Evolutionary conservation across 2,888 invertebrate genomes (phyloP), one percentile per base, ranked within the genome.

Genomic region (Heliconius aoede): DNA sequence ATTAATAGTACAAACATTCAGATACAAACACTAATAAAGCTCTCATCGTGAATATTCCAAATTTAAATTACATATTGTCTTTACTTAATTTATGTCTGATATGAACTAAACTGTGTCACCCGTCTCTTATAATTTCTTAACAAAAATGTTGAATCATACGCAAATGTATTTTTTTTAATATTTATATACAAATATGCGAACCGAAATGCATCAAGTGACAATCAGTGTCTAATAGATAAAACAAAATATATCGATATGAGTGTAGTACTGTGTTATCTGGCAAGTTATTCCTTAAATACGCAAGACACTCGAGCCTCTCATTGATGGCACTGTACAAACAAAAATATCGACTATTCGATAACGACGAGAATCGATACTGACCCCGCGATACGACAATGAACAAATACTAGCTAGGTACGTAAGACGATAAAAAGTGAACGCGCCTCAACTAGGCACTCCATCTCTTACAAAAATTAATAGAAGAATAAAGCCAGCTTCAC

Each of bases 201-300:
- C n/a, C 2, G 28, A 46, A 69, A n/a, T 0, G 3, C 69, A 69
- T 51, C 55, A 69, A 71, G 74, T 78, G 28, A 62, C 79, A 78
- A 79, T 80, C 74, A 75, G 77, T 71, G 65, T 74, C 76, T 78
- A 80, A 81, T 81, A 80, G 83, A 87, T 92, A 91, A 61, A 46
- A 24, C 24, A 55, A 28, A 76, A 92, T 92, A 92, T 92, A 90
- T 88, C 85, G 90, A 84, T 86, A 85, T 88, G 89, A 91, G 89
- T 90, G 89, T 86, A 88, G 89, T 88, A 86, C 87, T 90, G 86
- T 86, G 87, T 90, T 91, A 92, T 90, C 91, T 90, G 90, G 91
- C 91, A 91, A 92, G 90, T 91, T 93, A 91, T 92, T 91, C 91
- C 90, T 92, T 90, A 92, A 93, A 93, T 90, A 93, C 88, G 91